Evolutionary conservation across 2,797 vertebrate genomes (phyloP), one percentile per base, ranked within the genome.

Genomic region (Dendrocincla tyrannina): DNA sequence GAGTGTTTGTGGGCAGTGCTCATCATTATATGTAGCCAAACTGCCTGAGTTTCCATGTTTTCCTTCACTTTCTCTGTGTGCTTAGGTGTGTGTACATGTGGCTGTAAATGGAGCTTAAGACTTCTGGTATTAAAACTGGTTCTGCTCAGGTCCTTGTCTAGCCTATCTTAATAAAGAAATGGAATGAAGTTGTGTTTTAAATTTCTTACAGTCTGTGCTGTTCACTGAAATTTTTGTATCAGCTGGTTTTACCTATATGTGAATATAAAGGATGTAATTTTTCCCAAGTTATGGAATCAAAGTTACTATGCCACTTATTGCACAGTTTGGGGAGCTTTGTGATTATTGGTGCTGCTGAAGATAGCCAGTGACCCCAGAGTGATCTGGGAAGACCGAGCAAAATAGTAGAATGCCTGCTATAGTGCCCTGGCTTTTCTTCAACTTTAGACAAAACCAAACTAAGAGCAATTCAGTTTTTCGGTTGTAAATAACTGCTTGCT

Each of bases 31-130:
- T 23, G 10, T 69, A n/a, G 47, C 46, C 60, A 52, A 81, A 24
- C 46, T 59, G 11, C 19, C n/a, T 10, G 18, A 73, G n/a, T 46
- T 70, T 37, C 33, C n/a, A 53, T 37, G 15, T 75, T 84, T 77
- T 68, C 6, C 32, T 89, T 82, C 17, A 3, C 37, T 42, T 9
- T 25, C 2, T 15, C 39, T 81, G 1, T 32, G 17, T 49, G 33
- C 30, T 49, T 44, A 13, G 23, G 7, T 24, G 46, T 72, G 17
- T 1, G 0, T 24, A 20, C 0, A 0, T 74, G 44, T 50, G 39
- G 6, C 81, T 23, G 2, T 59, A 74, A 74, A 20, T 60, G 25
- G 18, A 77, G 11, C 7, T 17, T 56, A 49, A 67, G 47, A 3
- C 46, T 83, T 56, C 12, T 16, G 9, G 3, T 32, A 59, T n/a